These are phyloP conservation scores for Craterocephalus amniculus DNA, from an alignment of 2,797 vertebrate species.

Conservation along the genomic window DNA sequence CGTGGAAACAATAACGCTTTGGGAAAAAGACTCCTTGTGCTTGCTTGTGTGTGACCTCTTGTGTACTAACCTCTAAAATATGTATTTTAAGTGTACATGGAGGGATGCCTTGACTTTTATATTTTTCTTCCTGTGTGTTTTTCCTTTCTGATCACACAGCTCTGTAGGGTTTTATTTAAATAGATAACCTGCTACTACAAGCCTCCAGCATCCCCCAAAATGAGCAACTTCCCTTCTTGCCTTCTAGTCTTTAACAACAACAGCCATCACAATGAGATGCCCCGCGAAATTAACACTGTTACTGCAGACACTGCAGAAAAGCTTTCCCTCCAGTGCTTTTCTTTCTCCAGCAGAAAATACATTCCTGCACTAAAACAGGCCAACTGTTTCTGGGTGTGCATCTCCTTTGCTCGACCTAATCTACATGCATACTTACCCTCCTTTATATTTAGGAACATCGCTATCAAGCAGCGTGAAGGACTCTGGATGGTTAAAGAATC, in stretches of 20 bases:
- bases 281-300: constrained; percentile 74
- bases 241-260: constrained; percentile 68
- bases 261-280: constrained; percentile 68
- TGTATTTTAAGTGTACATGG: constrained; percentile 33
- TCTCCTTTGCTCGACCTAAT: constrained; percentile 65
- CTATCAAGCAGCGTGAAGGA: constrained; percentile 76
- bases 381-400: constrained; percentile 61
- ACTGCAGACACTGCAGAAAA: constrained; percentile 79
- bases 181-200: constrained; percentile 80
- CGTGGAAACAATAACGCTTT: constrained; percentile 37
- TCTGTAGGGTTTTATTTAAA: constrained; percentile 78
- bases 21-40: constrained; percentile 13
- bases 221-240: constrained; percentile 58
- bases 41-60: constrained; percentile 9
- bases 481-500: constrained; percentile 70
- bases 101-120: constrained; percentile 13
- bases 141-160: constrained; percentile 56
- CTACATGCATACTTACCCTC: constrained; percentile 73
- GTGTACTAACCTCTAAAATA: constrained; percentile 20
- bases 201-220: constrained; percentile 67
- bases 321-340: constrained; percentile 67
- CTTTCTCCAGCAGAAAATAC: constrained; percentile 68
- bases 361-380: constrained; percentile 67
- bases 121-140: constrained; percentile 59
- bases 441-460: constrained; percentile 67